Conservation (phyloP, 2,113 vertebrate species). For the Pionites leucogaster region DNA sequence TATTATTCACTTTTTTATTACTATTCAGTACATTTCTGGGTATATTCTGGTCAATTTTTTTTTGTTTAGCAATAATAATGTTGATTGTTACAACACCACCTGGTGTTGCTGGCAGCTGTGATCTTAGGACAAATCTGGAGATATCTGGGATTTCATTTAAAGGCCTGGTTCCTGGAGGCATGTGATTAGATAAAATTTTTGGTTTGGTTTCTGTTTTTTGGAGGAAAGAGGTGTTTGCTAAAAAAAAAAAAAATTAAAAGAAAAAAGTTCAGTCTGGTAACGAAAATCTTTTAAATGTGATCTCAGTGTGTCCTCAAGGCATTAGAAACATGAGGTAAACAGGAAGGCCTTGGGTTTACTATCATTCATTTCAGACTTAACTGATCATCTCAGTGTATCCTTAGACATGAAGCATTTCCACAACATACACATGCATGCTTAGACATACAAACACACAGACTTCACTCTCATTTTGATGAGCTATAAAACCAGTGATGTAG, state of each 20-base stretch:
- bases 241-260: no score
- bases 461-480: not conserved
- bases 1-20: conserved; percentile 49
- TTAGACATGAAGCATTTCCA: not conserved
- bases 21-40: conserved; percentile 39
- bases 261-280: not conserved
- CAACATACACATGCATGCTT: not conserved
- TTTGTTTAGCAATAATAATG: not conserved
- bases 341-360: not conserved
- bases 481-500: not conserved
- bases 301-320: not conserved
- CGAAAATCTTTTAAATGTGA: not conserved
- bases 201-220: not conserved
- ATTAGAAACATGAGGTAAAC: not conserved
- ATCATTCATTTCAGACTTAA: not conserved
- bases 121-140: conserved; percentile 22
- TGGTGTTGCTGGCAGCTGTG: conserved; percentile 31
- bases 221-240: not conserved
- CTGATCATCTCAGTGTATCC: not conserved
- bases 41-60: conserved; percentile 8
- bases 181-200: conserved; percentile 10
- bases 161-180: not conserved
- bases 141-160: conserved; percentile 24
- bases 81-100: conserved; percentile 41
- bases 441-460: not conserved